phyloP scores from a whole-genome alignment of 92 coral and sea anemone species.

The Palythoa caribaeorum region DNA sequence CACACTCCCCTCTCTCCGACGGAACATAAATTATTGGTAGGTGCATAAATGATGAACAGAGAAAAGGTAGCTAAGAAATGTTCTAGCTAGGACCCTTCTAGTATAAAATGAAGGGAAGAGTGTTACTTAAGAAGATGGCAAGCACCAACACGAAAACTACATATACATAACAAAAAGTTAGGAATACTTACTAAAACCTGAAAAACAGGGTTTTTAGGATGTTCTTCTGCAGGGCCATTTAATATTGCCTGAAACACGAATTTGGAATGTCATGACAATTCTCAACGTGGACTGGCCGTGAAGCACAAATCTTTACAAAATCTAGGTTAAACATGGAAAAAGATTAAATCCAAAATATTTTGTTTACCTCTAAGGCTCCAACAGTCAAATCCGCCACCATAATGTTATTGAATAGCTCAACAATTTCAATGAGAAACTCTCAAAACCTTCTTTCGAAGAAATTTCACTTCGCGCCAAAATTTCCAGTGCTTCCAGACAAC shows the following conservation, averaged over 20 bases:
- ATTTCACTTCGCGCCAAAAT: constrained; percentile 40
- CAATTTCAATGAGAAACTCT: neutral
- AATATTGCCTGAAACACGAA: constrained; percentile 65
- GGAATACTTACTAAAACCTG: constrained; percentile 84
- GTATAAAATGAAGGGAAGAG: no score
- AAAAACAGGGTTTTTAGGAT: constrained; percentile 85
- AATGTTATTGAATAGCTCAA: neutral
- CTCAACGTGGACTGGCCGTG: constrained; percentile 8
- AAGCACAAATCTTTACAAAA: neutral
- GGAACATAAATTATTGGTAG: no score
- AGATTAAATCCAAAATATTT: neutral
- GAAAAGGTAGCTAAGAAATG: no score
- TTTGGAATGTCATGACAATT: neutral
- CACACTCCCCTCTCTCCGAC: no score
- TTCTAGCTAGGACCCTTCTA: no score
- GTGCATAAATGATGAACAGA: no score
- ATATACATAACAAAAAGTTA: neutral
- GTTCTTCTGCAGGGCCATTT: constrained; percentile 79
- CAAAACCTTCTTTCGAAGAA: neutral
- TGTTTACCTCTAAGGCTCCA: constrained; percentile 42
- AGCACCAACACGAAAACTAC: neutral
- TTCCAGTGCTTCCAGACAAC: neutral
- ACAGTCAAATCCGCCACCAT: constrained; percentile 40
- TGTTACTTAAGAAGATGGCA: neutral
- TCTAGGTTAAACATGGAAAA: neutral